phyloP scores from a whole-genome alignment of 2,888 invertebrate genomes.

The Philhelius pedissequus region DNA sequence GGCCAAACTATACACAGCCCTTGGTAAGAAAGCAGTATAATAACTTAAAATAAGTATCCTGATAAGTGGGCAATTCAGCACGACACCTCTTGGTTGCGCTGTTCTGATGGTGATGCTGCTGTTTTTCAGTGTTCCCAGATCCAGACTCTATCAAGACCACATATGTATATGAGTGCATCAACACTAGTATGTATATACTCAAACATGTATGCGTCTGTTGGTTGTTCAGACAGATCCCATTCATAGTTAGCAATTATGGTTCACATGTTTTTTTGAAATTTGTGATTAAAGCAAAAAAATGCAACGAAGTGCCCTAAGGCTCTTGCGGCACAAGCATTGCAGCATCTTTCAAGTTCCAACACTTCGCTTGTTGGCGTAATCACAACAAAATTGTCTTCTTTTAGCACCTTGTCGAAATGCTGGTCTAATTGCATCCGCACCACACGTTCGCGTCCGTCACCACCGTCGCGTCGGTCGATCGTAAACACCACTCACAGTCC shows the following conservation, averaged over 20 bases:
- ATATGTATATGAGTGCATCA: not conserved
- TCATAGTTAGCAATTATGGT: conserved; percentile 62
- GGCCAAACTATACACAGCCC: not conserved
- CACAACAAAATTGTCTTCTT: conserved; percentile 64
- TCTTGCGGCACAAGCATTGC: not conserved
- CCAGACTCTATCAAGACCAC: not conserved
- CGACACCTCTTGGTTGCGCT: conserved; percentile 57
- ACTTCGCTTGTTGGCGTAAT: conserved; percentile 38
- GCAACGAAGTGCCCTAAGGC: conserved; percentile 30
- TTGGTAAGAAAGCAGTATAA: conserved; percentile 38
- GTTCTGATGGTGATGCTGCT: not conserved
- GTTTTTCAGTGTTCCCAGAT: not conserved
- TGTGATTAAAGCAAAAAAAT: conserved; percentile 43
- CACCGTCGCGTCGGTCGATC: too few species aligned
- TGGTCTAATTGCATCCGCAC: conserved; percentile 63
- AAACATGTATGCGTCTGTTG: too few species aligned
- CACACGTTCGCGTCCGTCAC: too few species aligned
- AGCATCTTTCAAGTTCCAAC: conserved; percentile 22
- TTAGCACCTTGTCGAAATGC: conserved; percentile 67
- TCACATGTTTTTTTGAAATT: conserved; percentile 66
- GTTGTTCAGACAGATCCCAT: conserved; percentile 1
- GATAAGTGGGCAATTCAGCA: conserved; percentile 68
- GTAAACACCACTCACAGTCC: too few species aligned
- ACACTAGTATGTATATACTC: too few species aligned
- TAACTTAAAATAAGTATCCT: conserved; percentile 65